Base-by-base conservation (phyloP, 1,140 invertebrate species). In the Meloidogyne exigua region DNA sequence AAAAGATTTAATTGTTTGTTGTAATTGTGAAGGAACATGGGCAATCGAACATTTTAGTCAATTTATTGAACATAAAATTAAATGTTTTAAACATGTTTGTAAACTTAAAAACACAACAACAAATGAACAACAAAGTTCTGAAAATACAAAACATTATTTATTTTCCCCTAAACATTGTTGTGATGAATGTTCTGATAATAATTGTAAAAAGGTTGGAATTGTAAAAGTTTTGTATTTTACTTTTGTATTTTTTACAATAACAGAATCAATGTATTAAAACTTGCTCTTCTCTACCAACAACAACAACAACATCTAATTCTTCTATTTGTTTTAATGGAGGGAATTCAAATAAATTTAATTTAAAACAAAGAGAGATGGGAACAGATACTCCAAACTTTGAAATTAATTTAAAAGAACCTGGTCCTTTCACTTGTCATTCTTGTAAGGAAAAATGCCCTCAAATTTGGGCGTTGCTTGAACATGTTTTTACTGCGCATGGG, bases 1-100 rank as follows among this genome's bases (percentile, higher is more conserved):
- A 69, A 62, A 75, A 26, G 85, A 86, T 76, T 66, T 80, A 25
- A 82, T 86, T 36, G 76, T 86, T 42, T 86, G 85, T 74, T 83
- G 81, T 63, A 80, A 82, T 73, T 86, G 85, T 68, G 77, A 81
- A 26, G 63, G 69, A 11, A 66, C 80, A 57, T 86, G 87, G 57
- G 72, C 76, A 26, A 70, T 87, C 23, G 36, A 42, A 67, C 67
- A 81, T 39, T 87, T 86, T 76, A 57, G 72, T 12, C 63, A 67
- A 13, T 86, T 86, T 79, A 79, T 86, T 25, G 85, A 86, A 66
- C 85, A 86, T 76, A 86, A 86, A 69, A 84, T 87, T 39, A 75
- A 39, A 65, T 79, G 85, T 64, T 85, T 78, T 76, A 68, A 13
- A 21, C 39, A 64, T 32, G 21, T 15, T 36, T 36, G 4, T 18